phyloP scores from a whole-genome alignment of 2,797 vertebrate genomes.

The Spinibarbus caldwelli region DNA sequence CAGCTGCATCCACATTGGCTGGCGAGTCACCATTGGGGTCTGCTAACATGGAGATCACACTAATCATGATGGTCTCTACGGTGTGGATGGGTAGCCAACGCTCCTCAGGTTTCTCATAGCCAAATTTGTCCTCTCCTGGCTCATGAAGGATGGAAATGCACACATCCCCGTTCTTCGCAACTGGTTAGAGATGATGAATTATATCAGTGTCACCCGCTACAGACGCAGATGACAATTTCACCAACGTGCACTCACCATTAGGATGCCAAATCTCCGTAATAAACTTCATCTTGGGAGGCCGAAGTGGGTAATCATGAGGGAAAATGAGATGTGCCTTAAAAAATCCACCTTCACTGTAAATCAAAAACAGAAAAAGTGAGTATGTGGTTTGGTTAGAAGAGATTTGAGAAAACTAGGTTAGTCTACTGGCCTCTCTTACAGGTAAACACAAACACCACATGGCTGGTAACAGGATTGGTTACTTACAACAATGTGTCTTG shows the following conservation, averaged over 20 bases:
- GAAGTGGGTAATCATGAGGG: conserved; percentile 77
- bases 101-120: conserved; percentile 98
- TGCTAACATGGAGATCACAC: conserved; percentile 99
- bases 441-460: background rate
- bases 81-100: conserved; percentile 99
- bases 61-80: conserved; percentile 99
- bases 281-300: conserved; percentile 82
- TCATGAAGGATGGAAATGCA: conserved; percentile 99
- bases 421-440: background rate
- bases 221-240: background rate
- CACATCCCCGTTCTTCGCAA: conserved; percentile 98
- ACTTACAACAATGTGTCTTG: conserved; percentile 82
- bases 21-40: conserved; percentile 99
- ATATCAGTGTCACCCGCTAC: background rate
- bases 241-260: conserved; percentile 69
- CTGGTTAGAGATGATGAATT: conserved; percentile 67
- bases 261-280: conserved; percentile 82
- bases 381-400: background rate
- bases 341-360: conserved; percentile 77
- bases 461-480: conserved; percentile 12
- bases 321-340: conserved; percentile 80
- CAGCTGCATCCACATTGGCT: conserved; percentile 97
- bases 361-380: conserved; percentile 9
- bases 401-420: background rate
- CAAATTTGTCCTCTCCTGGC: conserved; percentile 98